These are phyloP conservation scores for Coleophora flavipennella DNA, from an alignment of 2,888 invertebrate species.

Conservation along the genomic window DNA sequence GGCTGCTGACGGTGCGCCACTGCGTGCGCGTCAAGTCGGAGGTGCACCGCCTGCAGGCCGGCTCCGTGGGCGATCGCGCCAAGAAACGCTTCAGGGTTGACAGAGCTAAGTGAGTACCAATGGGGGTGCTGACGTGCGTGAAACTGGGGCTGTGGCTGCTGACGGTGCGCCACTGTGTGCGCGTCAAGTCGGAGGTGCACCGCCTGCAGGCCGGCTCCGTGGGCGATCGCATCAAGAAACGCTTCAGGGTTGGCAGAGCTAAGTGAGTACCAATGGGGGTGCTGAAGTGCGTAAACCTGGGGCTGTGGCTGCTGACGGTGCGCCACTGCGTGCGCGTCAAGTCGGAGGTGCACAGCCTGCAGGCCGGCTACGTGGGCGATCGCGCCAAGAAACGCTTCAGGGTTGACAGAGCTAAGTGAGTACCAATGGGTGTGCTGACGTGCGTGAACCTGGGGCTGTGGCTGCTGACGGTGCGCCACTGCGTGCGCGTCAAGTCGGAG, in stretches of 20 bases:
- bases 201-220: constrained; percentile 76
- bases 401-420: constrained; percentile 79
- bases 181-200: constrained; percentile 82
- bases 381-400: constrained; percentile 74
- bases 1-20: constrained; percentile 78
- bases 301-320: constrained; percentile 79
- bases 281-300: no score
- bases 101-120: constrained; percentile 76
- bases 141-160: constrained; percentile 77
- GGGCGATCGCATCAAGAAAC: constrained; percentile 72
- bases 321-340: constrained; percentile 81
- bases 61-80: constrained; percentile 72
- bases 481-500: constrained; percentile 81
- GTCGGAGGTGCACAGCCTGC: constrained; percentile 80
- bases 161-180: constrained; percentile 79
- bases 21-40: constrained; percentile 83
- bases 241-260: constrained; percentile 78
- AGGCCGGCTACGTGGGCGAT: constrained; percentile 75
- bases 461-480: constrained; percentile 78
- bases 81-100: constrained; percentile 77
- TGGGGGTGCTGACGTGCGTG: no score
- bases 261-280: constrained; percentile 76
- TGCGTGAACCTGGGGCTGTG: constrained; percentile 79
- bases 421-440: constrained; percentile 73
- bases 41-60: constrained; percentile 78